Percentiles rank a stretch among this genome's conserved stretches.
phyloP scores from a whole-genome alignment of 2,888 invertebrate species.

The Rotaria macrura region DNA sequence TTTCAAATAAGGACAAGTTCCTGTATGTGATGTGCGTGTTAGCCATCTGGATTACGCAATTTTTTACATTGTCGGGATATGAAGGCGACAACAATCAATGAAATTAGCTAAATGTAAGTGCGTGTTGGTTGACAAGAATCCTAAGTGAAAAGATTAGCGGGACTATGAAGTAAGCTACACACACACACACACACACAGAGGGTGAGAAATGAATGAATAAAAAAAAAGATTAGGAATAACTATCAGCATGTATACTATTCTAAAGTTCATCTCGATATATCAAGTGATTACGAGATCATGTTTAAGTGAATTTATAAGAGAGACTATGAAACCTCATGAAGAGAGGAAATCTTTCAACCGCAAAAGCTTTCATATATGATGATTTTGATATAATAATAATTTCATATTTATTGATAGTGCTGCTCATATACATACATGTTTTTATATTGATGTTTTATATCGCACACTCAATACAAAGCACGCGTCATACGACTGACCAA shows the following conservation, averaged over 20 bases:
- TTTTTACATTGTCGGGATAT: neutral
- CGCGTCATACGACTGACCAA: neutral
- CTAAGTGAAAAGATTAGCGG: neutral
- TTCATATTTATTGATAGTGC: neutral
- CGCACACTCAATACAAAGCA: neutral
- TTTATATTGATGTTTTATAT: neutral
- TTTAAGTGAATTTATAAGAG: neutral
- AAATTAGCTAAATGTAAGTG: neutral
- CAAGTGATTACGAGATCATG: neutral
- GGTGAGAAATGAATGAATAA: neutral
- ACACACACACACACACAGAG: too few species aligned
- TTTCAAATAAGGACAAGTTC: neutral
- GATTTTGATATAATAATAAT: neutral
- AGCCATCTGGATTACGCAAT: neutral
- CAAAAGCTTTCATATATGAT: neutral
- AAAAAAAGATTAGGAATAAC: neutral
- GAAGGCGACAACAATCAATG: slow-evolving; percentile 1
- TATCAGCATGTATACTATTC: neutral
- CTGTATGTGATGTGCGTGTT: neutral
- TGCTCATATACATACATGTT: neutral
- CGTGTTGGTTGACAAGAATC: neutral
- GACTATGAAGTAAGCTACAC: neutral
- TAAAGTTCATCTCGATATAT: neutral
- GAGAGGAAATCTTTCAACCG: neutral
- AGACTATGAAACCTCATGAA: neutral